Base-by-base conservation (phyloP, 2,797 vertebrate genomes). In the Chloroceryle inda region DNA sequence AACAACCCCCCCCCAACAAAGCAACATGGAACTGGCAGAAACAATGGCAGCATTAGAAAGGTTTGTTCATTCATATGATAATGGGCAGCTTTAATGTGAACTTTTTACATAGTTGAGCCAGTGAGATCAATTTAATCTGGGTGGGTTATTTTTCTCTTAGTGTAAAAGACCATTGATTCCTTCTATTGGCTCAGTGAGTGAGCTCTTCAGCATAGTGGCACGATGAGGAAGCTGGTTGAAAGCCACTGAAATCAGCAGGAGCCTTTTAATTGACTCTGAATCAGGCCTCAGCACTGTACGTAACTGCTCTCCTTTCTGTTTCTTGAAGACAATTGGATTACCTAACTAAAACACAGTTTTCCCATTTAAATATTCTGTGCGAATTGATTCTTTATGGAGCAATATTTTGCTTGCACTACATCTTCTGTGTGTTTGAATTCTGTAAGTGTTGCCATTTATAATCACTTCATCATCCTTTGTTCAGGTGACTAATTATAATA, bases 91-190 rank as follows among this genome's bases (percentile, higher is more conserved):
- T 94, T 92, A 95, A 92, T 82, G 87, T 79, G 91, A 91, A 91
- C 73, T 91, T 95, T 89, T 92, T 94, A 76, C 79, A 6, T 73
- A 92, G 79, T 78, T 0, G 5, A 95, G 89, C 50, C 92, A 96
- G 88, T 92, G 85, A 97, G 94, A 96, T 96, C 92, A 96, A 95
- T 97, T 96, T 97, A 96, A 96, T 96, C 94, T 11, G 88, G 66
- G 94, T 89, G 95, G 89, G 94, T 96, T 96, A 94, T 95, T 96
- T 92, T 97, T 95, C 92, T 96, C 52, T 74, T 82, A 37, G 92
- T 93, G 92, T 94, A 97, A 96, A 94, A 96, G 94, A 76, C 95
- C 95, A 96, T 95, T 96, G 92, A 97, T 94, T 96, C 79, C 88
- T 89, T 90, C 91, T 71, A 92, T 78, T 92, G 94, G 94, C 92